Conservation (phyloP, 2,888 invertebrate species). For the Arenicola marina region DNA sequence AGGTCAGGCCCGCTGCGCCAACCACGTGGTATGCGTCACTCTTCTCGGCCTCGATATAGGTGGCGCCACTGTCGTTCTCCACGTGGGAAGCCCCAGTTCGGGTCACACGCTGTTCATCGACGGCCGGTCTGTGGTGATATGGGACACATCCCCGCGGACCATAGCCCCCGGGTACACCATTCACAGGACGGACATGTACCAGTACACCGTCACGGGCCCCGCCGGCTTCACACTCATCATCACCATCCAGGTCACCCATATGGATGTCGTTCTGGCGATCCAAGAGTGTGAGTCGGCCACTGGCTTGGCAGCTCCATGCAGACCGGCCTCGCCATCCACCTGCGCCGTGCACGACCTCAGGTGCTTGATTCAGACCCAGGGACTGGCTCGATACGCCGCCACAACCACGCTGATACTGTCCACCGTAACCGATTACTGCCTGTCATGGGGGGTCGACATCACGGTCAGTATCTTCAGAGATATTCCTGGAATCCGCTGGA, state of each 20-base stretch:
- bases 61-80: neutral
- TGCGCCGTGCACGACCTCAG: neutral
- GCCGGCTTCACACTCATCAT: neutral
- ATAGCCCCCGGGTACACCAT: neutral
- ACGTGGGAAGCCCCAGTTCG: neutral
- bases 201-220: neutral
- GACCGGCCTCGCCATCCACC: neutral
- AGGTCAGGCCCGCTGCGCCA: constrained; percentile 20
- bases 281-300: neutral
- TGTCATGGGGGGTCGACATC: too few species aligned
- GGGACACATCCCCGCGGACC: neutral
- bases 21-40: constrained; percentile 22
- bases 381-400: neutral
- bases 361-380: neutral
- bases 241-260: neutral
- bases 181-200: neutral
- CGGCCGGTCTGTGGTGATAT: neutral
- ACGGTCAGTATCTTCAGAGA: too few species aligned
- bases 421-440: too few species aligned
- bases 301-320: neutral
- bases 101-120: neutral
- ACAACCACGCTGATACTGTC: too few species aligned
- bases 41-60: constrained; percentile 20
- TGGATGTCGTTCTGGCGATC: neutral
- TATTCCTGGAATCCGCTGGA: too few species aligned